A percentile compares a stretch with the other conserved stretches of the same genome.
phyloP scores from a whole-genome alignment of 2,888 invertebrate genomes.

The Drosophila siamana region DNA sequence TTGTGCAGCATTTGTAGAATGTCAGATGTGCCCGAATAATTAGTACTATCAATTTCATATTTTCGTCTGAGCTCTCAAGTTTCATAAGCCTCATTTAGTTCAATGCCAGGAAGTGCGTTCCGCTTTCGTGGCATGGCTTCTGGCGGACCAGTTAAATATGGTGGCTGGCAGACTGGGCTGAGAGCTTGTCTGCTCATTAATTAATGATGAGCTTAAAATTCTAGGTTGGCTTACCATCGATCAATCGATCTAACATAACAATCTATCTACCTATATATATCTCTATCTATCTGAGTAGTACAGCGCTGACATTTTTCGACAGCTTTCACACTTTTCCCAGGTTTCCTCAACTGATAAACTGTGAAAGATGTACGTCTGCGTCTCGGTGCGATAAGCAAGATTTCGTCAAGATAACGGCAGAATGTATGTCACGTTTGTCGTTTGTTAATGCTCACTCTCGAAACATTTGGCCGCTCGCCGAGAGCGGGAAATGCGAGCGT shows the following conservation, averaged over 20 bases:
- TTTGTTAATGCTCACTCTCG: constrained; percentile 29
- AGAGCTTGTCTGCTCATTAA: constrained; percentile 46
- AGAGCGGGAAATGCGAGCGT: constrained; percentile 53
- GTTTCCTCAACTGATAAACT: constrained; percentile 46
- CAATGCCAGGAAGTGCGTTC: constrained; percentile 77
- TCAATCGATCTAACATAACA: constrained; percentile 3
- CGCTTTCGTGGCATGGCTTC: constrained; percentile 58
- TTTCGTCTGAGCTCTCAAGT: constrained; percentile 55
- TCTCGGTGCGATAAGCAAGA: constrained; percentile 38
- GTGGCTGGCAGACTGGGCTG: constrained; percentile 1
- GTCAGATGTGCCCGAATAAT: constrained; percentile 23
- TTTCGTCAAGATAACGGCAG: constrained; percentile 56
- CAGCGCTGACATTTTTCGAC: constrained; percentile 18
- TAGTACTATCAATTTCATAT: constrained; percentile 59
- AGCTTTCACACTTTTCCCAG: constrained; percentile 24
- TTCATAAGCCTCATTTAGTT: constrained; percentile 68
- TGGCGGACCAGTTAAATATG: constrained; percentile 40
- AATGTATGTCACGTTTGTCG: constrained; percentile 75
- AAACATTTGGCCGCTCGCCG: constrained; percentile 14
- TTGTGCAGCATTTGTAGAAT: neutral
- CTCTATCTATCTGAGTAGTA: constrained; percentile 3
- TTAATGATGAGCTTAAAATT: constrained; percentile 56
- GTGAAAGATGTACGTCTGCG: constrained; percentile 6
- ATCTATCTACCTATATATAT: no score
- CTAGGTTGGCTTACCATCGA: constrained; percentile 46